Evolutionary conservation across 2,113 vertebrate species (phyloP).

Genomic region (Cisticola juncidis): DNA sequence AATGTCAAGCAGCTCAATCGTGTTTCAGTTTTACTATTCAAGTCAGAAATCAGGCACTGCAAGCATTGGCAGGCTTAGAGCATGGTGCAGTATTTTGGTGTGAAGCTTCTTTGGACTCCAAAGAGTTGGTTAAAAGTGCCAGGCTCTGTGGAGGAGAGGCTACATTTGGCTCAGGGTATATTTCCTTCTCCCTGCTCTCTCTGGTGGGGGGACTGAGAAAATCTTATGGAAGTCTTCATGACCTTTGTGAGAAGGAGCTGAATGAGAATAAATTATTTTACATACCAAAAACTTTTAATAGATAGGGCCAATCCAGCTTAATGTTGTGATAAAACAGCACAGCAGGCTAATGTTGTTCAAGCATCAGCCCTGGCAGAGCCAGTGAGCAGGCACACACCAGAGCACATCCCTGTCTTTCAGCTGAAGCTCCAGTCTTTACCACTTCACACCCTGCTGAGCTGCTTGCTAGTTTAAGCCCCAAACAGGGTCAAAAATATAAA

Average conservation of each 20-base stretch:
- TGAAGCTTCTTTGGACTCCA: neutral
- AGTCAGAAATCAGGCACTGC: neutral
- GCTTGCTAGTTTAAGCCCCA: neutral
- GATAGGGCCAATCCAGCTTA: neutral
- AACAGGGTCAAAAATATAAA: neutral
- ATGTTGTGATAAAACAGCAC: neutral
- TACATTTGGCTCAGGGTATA: rapidly evolving
- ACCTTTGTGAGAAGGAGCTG: neutral
- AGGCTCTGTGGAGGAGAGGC: rapidly evolving
- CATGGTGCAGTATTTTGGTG: rapidly evolving
- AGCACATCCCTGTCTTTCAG: rapidly evolving
- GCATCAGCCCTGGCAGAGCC: neutral
- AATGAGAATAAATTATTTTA: neutral
- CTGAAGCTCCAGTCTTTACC: neutral
- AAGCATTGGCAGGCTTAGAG: neutral
- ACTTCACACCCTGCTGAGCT: neutral
- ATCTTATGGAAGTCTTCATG: neutral
- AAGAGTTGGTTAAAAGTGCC: neutral
- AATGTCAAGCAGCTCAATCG: conserved; percentile 43
- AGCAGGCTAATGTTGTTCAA: neutral
- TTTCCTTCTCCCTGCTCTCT: neutral
- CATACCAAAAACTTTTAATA: neutral
- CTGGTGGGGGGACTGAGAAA: neutral
- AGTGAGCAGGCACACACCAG: neutral
- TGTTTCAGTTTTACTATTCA: neutral